Conservation (phyloP, 1,140 invertebrate genomes). For the Zaprionus nigranus region DNA sequence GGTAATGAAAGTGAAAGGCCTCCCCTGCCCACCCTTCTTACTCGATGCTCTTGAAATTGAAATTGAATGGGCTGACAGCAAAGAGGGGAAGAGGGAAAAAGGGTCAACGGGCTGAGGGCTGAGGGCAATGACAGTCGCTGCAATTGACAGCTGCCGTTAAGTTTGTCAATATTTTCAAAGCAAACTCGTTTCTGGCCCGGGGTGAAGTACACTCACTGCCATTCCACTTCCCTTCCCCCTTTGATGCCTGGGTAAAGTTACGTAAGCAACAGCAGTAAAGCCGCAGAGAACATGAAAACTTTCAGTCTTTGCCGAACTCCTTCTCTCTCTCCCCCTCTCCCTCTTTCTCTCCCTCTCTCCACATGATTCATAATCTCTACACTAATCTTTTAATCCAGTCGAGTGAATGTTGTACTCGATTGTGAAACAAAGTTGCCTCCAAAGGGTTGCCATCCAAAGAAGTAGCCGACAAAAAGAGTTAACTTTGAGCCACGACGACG, state of each 20-base stretch:
- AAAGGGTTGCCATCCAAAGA: conserved; percentile 46
- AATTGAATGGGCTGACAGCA: conserved; percentile 60
- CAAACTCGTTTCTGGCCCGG: neutral
- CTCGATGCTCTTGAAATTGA: conserved; percentile 50
- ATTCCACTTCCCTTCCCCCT: neutral
- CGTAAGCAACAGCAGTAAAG: conserved; percentile 37
- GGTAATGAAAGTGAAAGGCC: conserved; percentile 21
- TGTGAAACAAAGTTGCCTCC: conserved; percentile 74
- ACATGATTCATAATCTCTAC: conserved; percentile 74
- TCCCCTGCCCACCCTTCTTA: neutral
- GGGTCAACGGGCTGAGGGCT: conserved; percentile 42
- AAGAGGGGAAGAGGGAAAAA: conserved; percentile 12
- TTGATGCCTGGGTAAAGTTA: neutral
- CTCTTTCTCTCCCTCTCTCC: neutral
- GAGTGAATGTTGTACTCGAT: conserved; percentile 83
- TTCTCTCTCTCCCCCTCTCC: neutral
- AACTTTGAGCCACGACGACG: conserved; percentile 45
- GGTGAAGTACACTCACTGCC: conserved; percentile 34
- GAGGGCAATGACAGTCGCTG: conserved; percentile 13
- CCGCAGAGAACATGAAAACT: conserved; percentile 44
- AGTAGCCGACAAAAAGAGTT: conserved; percentile 41
- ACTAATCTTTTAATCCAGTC: conserved; percentile 84
- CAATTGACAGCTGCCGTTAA: conserved; percentile 41
- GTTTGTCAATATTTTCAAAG: conserved; percentile 45
- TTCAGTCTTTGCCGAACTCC: conserved; percentile 31